These are phyloP conservation scores for Chiloscyllium punctatum DNA, from an alignment of 2,797 vertebrate species.

Conservation along the genomic window DNA sequence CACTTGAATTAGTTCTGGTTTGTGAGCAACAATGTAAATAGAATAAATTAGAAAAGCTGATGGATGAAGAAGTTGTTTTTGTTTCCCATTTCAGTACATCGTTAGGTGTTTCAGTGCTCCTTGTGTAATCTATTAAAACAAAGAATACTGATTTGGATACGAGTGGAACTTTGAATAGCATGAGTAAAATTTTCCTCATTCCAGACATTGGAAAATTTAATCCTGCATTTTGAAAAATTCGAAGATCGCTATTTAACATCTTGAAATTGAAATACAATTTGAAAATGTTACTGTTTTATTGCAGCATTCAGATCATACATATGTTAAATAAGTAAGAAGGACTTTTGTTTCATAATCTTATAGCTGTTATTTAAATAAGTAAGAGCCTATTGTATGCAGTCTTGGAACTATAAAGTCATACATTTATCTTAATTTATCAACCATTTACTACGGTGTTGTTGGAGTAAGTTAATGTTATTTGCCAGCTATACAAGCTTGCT, in stretches of 20 bases:
- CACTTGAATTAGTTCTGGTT: neutral
- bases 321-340: neutral
- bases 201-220: neutral
- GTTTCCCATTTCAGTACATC: neutral
- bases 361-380: neutral
- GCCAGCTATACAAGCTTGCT: neutral
- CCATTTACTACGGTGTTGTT: neutral
- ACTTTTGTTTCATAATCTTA: neutral
- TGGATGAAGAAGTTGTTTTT: neutral
- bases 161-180: neutral
- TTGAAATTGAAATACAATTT: neutral
- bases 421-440: neutral
- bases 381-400: neutral
- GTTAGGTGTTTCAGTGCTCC: neutral
- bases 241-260: neutral
- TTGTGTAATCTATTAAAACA: neutral
- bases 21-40: neutral
- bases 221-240: neutral
- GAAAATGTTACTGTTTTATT: neutral
- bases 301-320: neutral
- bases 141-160: neutral
- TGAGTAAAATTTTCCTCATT: neutral
- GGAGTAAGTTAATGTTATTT: neutral
- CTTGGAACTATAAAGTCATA: neutral
- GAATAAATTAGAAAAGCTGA: neutral